Percentiles rank a stretch among this genome's conserved stretches.
phyloP scores from a whole-genome alignment of 1,140 invertebrate species.

The Anthonomus grandis region DNA sequence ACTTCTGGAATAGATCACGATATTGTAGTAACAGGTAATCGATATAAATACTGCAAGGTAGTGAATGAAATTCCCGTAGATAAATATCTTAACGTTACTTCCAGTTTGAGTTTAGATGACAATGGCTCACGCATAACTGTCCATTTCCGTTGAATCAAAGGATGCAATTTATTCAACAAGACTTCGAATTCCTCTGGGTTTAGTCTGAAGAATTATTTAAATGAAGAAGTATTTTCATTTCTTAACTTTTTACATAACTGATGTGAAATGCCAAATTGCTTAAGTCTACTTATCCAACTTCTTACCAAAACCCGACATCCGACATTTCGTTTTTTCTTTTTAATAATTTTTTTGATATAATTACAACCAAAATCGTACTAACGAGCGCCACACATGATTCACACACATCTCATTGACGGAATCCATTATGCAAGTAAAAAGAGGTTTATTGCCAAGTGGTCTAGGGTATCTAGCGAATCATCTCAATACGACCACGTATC shows the following conservation, averaged over 20 bases:
- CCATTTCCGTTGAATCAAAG: background rate
- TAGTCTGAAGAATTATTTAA: background rate
- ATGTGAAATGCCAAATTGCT: background rate
- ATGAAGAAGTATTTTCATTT: background rate
- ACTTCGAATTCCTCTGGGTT: background rate
- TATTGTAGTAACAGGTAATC: conserved; percentile 8
- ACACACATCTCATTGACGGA: background rate
- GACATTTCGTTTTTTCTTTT: background rate
- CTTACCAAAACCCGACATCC: background rate
- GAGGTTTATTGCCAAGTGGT: too few species aligned
- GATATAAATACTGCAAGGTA: conserved; percentile 7
- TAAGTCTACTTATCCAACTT: background rate
- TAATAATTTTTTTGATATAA: background rate
- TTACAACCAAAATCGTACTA: too few species aligned
- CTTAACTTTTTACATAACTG: background rate
- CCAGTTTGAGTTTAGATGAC: conserved; percentile 8
- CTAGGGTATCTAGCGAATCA: background rate
- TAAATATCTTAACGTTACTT: conserved; percentile 9
- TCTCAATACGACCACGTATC: background rate
- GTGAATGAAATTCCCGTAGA: background rate
- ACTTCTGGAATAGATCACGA: conserved; percentile 13
- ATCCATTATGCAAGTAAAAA: background rate
- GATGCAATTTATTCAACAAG: background rate
- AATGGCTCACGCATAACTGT: too few species aligned
- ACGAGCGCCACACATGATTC: too few species aligned